phyloP scores from a whole-genome alignment of 2,888 invertebrate species.

The Ormyrus labotus region DNA sequence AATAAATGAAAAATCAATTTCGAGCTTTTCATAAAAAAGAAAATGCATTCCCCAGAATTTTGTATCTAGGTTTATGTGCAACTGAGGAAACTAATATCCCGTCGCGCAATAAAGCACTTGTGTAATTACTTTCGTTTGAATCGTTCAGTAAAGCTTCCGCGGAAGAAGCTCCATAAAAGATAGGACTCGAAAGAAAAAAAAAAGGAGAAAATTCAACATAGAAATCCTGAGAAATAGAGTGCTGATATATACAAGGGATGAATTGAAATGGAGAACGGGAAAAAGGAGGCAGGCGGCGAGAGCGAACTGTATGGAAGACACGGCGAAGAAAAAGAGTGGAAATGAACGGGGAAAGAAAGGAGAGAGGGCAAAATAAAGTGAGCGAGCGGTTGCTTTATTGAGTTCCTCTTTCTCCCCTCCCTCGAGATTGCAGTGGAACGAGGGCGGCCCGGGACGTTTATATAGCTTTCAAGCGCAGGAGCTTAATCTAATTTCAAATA shows the following conservation, averaged over 20 bases:
- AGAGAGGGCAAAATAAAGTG: slow-evolving; percentile 60
- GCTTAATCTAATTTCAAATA: slow-evolving; percentile 76
- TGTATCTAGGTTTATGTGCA: no score
- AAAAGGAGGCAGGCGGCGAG: slow-evolving; percentile 27
- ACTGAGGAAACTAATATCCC: no score
- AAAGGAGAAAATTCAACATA: no score
- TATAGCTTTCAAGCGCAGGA: slow-evolving; percentile 76
- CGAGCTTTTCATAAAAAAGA: no score
- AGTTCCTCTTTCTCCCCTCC: slow-evolving; percentile 61
- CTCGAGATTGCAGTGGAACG: slow-evolving; percentile 67
- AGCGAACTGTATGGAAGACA: slow-evolving; percentile 28
- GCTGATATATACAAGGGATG: slow-evolving; percentile 53
- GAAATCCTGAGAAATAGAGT: slow-evolving; percentile 31
- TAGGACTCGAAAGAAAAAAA: no score
- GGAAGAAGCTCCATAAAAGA: no score
- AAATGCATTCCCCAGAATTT: no score
- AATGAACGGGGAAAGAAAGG: slow-evolving; percentile 55
- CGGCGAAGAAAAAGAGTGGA: slow-evolving; percentile 56
- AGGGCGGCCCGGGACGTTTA: slow-evolving; percentile 70
- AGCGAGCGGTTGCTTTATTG: slow-evolving; percentile 73
- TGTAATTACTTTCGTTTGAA: no score
- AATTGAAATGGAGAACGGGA: slow-evolving; percentile 55
- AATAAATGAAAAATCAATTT: no score
- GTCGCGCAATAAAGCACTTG: no score
- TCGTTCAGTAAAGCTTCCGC: no score